Conservation (phyloP, 2,797 vertebrate genomes). For the Dromococcyx pavoninus region DNA sequence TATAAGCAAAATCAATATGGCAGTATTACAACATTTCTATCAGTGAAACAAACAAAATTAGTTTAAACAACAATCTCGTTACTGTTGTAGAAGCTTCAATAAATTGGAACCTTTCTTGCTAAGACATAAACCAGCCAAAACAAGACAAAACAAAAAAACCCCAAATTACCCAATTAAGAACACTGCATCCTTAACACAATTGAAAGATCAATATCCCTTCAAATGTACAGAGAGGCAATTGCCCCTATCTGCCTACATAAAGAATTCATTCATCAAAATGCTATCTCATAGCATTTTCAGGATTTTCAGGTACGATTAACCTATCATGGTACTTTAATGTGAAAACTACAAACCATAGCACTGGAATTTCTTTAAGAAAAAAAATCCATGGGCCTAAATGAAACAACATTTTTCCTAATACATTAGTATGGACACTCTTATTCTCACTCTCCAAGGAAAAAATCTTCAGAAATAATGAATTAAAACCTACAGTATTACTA, state of each 20-base stretch:
- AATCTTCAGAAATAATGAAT: not conserved
- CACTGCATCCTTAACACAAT: slow-evolving; percentile 24
- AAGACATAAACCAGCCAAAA: slow-evolving; percentile 26
- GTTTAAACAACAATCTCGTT: slow-evolving; percentile 68
- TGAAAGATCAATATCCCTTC: slow-evolving; percentile 65
- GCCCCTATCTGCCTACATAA: slow-evolving; percentile 6
- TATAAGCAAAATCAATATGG: slow-evolving; percentile 60
- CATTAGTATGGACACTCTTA: not conserved
- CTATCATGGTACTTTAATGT: not conserved
- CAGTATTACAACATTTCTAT: slow-evolving; percentile 54
- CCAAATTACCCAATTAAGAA: slow-evolving; percentile 58
- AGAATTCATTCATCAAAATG: slow-evolving; percentile 34
- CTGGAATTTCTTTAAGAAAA: not conserved
- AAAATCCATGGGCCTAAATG: not conserved
- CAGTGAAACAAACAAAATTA: slow-evolving; percentile 62
- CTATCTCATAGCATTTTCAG: slow-evolving; percentile 5
- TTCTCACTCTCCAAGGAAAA: not conserved
- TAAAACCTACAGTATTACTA: not conserved
- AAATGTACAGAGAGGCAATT: slow-evolving; percentile 36
- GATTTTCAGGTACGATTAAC: slow-evolving; percentile 29
- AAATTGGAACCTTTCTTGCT: slow-evolving; percentile 42
- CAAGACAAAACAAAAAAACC: not conserved
- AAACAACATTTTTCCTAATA: not conserved
- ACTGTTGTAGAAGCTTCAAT: slow-evolving; percentile 49
- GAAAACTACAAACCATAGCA: not conserved